Evolutionary conservation across 64 coral and sea anemone species (phyloP).

Genomic region (Porites australiensis): DNA sequence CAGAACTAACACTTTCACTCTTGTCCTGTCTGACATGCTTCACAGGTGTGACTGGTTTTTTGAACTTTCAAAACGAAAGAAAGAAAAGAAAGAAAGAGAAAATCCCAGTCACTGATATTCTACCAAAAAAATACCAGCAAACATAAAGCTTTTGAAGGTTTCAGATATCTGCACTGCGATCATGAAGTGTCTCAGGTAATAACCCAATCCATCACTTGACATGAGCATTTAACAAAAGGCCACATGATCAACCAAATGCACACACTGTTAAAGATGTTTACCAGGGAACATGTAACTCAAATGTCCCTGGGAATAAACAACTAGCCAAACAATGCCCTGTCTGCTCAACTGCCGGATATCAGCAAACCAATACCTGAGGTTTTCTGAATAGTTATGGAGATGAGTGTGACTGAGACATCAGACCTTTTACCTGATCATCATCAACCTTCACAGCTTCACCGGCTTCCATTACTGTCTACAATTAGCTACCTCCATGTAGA

Average conservation of each 20-base stretch:
- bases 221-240: slow-evolving; percentile 36
- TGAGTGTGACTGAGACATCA: slow-evolving; percentile 34
- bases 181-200: slow-evolving; percentile 2
- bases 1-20: not conserved
- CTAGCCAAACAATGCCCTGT: not conserved
- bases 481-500: no score
- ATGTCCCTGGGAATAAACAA: slow-evolving; percentile 3
- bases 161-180: slow-evolving; percentile 54
- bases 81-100: not conserved
- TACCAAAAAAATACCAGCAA: not conserved
- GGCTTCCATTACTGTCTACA: not conserved
- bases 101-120: no score
- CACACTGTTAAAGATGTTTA: not conserved
- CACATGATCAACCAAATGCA: slow-evolving; percentile 7
- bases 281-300: slow-evolving; percentile 11
- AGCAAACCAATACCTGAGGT: slow-evolving; percentile 13
- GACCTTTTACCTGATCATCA: slow-evolving; percentile 40
- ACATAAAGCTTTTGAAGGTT: not conserved
- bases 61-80: slow-evolving; percentile 1
- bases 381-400: slow-evolving; percentile 3
- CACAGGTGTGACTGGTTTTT: not conserved
- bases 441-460: not conserved
- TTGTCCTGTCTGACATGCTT: not conserved
- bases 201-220: slow-evolving; percentile 4
- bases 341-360: slow-evolving; percentile 14